phyloP scores from a whole-genome alignment of 2,888 invertebrate genomes.

The Drosophila mimica region DNA sequence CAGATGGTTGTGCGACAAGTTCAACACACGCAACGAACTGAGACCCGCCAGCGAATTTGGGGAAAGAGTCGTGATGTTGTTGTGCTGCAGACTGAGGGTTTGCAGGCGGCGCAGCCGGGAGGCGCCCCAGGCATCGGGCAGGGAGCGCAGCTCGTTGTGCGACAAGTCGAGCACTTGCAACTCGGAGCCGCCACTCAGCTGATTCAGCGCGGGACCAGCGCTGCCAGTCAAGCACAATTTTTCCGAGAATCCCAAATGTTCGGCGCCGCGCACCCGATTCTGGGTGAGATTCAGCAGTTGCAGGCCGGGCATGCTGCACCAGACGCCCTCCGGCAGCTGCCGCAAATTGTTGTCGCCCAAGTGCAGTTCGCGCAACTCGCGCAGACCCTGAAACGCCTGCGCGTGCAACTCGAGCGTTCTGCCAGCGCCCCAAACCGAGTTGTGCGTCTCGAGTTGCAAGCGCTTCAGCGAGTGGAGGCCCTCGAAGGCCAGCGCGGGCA shows the following conservation, averaged over 20 bases:
- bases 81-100: conserved; percentile 92
- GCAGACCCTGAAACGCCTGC: conserved; percentile 90
- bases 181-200: conserved; percentile 86
- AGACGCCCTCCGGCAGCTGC: conserved; percentile 91
- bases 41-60: conserved; percentile 92
- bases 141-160: conserved; percentile 90
- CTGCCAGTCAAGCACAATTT: conserved; percentile 77
- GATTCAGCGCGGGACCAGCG: conserved; percentile 86
- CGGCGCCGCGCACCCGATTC: conserved; percentile 92
- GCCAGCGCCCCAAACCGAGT: conserved; percentile 91
- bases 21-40: conserved; percentile 91
- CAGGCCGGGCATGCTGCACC: conserved; percentile 92
- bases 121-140: conserved; percentile 91
- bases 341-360: conserved; percentile 94
- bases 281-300: conserved; percentile 93
- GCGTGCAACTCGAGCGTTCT: conserved; percentile 91
- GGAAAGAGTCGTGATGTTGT: conserved; percentile 92
- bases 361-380: conserved; percentile 92
- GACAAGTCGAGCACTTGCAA: conserved; percentile 92
- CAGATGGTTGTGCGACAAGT: conserved; percentile 94
- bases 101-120: conserved; percentile 91
- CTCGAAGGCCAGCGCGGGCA: conserved; percentile 92
- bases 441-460: conserved; percentile 91
- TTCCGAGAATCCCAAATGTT: conserved; percentile 89
- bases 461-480: conserved; percentile 92